These are phyloP conservation scores for Eubucco bourcierii DNA, from an alignment of 2,113 vertebrate genomes.

Conservation along the genomic window DNA sequence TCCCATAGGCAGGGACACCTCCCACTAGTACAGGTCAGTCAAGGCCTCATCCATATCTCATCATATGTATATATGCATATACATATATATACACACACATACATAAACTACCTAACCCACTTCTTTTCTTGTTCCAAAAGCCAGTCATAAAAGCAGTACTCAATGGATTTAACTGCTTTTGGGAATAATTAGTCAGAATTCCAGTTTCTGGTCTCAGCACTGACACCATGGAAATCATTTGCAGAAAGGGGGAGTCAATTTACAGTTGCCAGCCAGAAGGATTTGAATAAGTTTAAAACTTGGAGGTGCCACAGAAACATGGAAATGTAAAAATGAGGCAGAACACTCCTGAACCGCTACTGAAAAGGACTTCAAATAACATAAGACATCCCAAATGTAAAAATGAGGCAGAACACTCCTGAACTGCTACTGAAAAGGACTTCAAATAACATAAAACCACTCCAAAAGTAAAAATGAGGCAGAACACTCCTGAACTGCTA, in stretches of 20 bases:
- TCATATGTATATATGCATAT: too few species aligned
- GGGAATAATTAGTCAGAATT: not conserved
- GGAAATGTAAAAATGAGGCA: not conserved
- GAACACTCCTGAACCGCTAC: not conserved
- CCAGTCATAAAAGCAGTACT: not conserved
- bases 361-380: not conserved
- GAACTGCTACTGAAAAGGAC: not conserved
- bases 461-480: not conserved
- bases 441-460: not conserved
- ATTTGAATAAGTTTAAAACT: not conserved
- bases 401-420: not conserved
- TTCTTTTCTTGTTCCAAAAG: not conserved
- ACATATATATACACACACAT: too few species aligned
- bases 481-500: not conserved
- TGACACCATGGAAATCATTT: not conserved
- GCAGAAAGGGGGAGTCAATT: not conserved
- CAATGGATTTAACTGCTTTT: not conserved
- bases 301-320: not conserved
- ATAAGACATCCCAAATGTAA: not conserved
- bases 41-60: too few species aligned
- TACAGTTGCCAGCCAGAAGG: not conserved
- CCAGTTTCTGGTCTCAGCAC: not conserved
- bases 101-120: not conserved
- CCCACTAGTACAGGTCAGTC: too few species aligned
- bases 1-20: too few species aligned